These are phyloP conservation scores for Augochlora pura DNA, from an alignment of 1,140 invertebrate genomes.

Conservation along the genomic window DNA sequence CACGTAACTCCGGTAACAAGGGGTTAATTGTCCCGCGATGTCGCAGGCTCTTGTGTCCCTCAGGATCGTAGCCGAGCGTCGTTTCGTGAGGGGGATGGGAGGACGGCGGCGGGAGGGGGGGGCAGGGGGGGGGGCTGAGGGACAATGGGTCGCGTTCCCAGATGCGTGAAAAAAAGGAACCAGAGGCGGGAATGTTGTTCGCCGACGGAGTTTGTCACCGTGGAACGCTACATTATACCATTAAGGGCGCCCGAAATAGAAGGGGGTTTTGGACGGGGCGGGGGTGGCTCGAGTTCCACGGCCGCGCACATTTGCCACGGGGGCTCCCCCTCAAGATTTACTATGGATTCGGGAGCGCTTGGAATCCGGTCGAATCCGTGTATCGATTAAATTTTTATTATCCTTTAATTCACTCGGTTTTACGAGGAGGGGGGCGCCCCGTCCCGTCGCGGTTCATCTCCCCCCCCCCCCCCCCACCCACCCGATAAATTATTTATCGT, in stretches of 20 bases:
- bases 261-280: constrained; percentile 2
- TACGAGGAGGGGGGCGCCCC: not conserved
- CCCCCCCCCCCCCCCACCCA: no score
- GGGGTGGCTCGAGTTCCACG: constrained; percentile 58
- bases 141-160: no score
- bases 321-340: constrained; percentile 44
- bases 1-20: no score
- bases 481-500: no score
- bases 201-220: constrained; percentile 68
- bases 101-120: no score
- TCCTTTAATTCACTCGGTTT: constrained; percentile 11
- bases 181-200: constrained; percentile 66
- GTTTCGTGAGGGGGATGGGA: no score
- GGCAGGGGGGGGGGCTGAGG: no score
- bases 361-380: constrained; percentile 3
- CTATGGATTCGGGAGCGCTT: constrained; percentile 15
- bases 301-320: constrained; percentile 63
- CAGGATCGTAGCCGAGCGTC: no score
- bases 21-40: no score
- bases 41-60: no score
- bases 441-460: no score
- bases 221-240: constrained; percentile 64
- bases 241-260: constrained; percentile 60
- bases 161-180: constrained; percentile 13
- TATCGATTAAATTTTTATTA: constrained; percentile 23